phyloP scores from a whole-genome alignment of 2,113 vertebrate species.

The Cyprinodon brontotheroides region DNA sequence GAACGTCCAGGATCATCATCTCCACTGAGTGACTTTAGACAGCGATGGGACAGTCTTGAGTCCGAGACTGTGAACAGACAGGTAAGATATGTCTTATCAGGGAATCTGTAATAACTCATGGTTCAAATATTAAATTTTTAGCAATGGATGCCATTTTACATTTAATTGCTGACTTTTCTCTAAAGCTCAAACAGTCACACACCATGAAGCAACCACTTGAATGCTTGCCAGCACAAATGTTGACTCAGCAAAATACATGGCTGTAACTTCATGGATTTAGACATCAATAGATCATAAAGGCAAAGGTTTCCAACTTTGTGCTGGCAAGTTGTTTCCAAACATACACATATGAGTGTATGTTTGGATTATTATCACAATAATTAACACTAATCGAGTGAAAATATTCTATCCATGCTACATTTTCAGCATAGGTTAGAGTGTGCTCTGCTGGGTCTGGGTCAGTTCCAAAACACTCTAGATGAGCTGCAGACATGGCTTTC shows the following conservation, averaged over 20 bases:
- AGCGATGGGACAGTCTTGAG: slow-evolving; percentile 86
- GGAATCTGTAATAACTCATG: neutral
- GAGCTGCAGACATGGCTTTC: slow-evolving; percentile 86
- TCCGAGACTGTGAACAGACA: slow-evolving; percentile 84
- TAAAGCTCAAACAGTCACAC: neutral
- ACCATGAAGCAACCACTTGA: neutral
- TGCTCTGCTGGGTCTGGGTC: slow-evolving; percentile 86
- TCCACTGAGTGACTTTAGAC: slow-evolving; percentile 77
- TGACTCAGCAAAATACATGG: neutral
- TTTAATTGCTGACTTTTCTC: neutral
- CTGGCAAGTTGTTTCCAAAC: neutral
- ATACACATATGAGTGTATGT: neutral
- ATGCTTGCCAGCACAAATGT: neutral
- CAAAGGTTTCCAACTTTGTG: neutral
- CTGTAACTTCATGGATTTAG: neutral
- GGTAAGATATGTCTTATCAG: slow-evolving; percentile 62
- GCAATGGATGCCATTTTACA: neutral
- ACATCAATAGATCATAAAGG: neutral
- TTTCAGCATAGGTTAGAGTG: slow-evolving; percentile 85
- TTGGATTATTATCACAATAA: neutral
- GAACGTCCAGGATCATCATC: slow-evolving; percentile 68
- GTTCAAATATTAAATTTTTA: neutral
- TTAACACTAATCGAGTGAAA: neutral
- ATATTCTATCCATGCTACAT: neutral
- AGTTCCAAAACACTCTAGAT: slow-evolving; percentile 88